phyloP scores from a whole-genome alignment of 2,888 invertebrate genomes.

The Platycheirus albimanus region DNA sequence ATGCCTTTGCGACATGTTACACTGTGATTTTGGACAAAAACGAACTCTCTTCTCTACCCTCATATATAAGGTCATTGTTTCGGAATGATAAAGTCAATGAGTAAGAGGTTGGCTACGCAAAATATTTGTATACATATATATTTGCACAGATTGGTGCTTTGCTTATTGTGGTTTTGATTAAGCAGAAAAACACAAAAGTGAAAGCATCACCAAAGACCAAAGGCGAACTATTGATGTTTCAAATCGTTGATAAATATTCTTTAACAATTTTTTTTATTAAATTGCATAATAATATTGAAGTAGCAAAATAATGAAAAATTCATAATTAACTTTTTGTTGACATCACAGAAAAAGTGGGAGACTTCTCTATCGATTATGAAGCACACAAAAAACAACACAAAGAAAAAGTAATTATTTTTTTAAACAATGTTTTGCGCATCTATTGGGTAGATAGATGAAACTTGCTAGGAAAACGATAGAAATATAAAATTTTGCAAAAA shows the following conservation, averaged over 20 bases:
- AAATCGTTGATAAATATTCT: background rate
- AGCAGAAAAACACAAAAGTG: background rate
- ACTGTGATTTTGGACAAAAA: slow-evolving; percentile 7
- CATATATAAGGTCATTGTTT: background rate
- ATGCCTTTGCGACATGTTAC: slow-evolving; percentile 24
- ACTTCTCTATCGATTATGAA: slow-evolving; percentile 25
- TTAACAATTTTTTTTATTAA: background rate
- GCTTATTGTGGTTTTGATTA: slow-evolving; percentile 13
- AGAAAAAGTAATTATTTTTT: slow-evolving; percentile 2
- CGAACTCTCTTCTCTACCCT: background rate
- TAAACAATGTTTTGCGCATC: slow-evolving; percentile 1
- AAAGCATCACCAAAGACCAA: background rate
- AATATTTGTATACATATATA: slow-evolving; percentile 1
- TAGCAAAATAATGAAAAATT: slow-evolving; percentile 1
- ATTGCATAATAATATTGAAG: slow-evolving; percentile 39
- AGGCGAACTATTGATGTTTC: too few species aligned
- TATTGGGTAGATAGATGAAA: background rate
- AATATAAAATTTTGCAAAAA: background rate
- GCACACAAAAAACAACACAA: slow-evolving; percentile 38
- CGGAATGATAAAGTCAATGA: background rate
- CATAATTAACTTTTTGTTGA: slow-evolving; percentile 50
- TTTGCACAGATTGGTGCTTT: slow-evolving; percentile 1
- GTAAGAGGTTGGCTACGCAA: background rate
- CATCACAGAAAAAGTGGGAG: slow-evolving; percentile 35
- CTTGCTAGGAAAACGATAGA: background rate